Evolutionary conservation across 2,888 invertebrate species (phyloP).

Genomic region (Polymixis flavicincta): DNA sequence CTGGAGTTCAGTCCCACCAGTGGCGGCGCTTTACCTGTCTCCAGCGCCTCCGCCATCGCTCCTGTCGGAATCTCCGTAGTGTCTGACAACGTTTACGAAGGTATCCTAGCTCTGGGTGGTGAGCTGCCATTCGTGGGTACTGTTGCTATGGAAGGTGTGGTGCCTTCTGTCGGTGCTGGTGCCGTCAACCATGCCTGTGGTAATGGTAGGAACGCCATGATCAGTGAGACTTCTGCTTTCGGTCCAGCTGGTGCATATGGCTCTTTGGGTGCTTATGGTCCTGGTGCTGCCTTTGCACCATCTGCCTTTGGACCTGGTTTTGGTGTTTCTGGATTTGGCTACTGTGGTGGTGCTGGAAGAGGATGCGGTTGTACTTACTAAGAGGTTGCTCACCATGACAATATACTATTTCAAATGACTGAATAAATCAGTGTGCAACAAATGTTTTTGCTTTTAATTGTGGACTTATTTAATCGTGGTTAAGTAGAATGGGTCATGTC

Average conservation of each 20-base stretch:
- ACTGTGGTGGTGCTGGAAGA: too few relatives aligned
- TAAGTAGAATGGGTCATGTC: too few relatives aligned
- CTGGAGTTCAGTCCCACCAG: constrained; percentile 44
- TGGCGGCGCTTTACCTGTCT: constrained; percentile 52
- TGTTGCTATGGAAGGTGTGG: constrained; percentile 73
- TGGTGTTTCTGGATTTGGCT: too few relatives aligned
- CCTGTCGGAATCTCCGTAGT: constrained; percentile 47
- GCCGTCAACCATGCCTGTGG: constrained; percentile 76
- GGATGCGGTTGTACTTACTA: too few relatives aligned
- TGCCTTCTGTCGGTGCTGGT: constrained; percentile 75
- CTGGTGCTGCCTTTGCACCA: not conserved
- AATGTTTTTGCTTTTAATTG: too few relatives aligned
- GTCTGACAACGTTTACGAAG: constrained; percentile 62
- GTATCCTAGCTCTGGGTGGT: constrained; percentile 66
- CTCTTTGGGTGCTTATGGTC: not conserved
- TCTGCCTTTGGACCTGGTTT: constrained; percentile 7
- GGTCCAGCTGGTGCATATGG: too few relatives aligned
- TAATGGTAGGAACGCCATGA: constrained; percentile 65
- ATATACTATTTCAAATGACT: too few relatives aligned
- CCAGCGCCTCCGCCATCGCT: constrained; percentile 20
- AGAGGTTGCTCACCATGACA: too few relatives aligned
- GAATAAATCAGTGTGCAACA: constrained; percentile 15
- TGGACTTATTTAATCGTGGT: too few relatives aligned
- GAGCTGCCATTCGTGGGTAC: constrained; percentile 73
- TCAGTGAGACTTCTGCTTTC: constrained; percentile 47